phyloP scores from a whole-genome alignment of 1,140 invertebrate genomes.

The Drosophila yakuba region DNA sequence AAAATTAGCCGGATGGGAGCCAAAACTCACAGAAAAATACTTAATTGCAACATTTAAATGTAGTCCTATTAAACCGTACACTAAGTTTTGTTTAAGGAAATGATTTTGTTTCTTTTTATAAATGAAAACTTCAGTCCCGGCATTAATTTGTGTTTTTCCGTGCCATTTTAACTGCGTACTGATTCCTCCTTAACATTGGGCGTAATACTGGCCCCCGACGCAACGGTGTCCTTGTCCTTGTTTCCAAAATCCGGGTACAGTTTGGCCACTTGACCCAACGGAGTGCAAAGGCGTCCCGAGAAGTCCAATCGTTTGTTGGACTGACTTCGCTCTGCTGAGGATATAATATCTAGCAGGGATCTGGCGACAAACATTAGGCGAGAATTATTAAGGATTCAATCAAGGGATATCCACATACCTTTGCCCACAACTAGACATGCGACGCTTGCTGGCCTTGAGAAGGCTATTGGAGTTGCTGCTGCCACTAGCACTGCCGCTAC shows the following conservation, averaged over 20 bases:
- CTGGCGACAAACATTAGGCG: conserved; percentile 45
- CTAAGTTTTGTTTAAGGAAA: background rate
- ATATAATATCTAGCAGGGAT: conserved; percentile 89
- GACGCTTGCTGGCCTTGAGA: conserved; percentile 84
- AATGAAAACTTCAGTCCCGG: background rate
- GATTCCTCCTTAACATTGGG: conserved; percentile 61
- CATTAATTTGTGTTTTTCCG: background rate
- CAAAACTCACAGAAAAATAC: conserved; percentile 14
- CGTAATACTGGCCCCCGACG: background rate
- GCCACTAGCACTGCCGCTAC: conserved; percentile 54
- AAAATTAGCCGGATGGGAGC: background rate
- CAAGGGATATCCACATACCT: conserved; percentile 18
- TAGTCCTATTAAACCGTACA: background rate
- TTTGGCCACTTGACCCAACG: conserved; percentile 88
- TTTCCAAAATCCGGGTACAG: conserved; percentile 91
- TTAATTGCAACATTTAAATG: background rate
- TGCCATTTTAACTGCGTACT: conserved; percentile 34
- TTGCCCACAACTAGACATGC: conserved; percentile 73
- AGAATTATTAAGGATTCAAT: too few relatives aligned
- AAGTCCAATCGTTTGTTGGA: conserved; percentile 90
- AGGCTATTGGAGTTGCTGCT: conserved; percentile 68
- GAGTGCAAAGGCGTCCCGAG: conserved; percentile 90
- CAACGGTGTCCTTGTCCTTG: conserved; percentile 77
- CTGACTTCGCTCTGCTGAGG: conserved; percentile 86
- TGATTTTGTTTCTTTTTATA: background rate